These are phyloP conservation scores for Melanotaenia maccullochi DNA, from an alignment of 2,797 vertebrate species.

Conservation along the genomic window DNA sequence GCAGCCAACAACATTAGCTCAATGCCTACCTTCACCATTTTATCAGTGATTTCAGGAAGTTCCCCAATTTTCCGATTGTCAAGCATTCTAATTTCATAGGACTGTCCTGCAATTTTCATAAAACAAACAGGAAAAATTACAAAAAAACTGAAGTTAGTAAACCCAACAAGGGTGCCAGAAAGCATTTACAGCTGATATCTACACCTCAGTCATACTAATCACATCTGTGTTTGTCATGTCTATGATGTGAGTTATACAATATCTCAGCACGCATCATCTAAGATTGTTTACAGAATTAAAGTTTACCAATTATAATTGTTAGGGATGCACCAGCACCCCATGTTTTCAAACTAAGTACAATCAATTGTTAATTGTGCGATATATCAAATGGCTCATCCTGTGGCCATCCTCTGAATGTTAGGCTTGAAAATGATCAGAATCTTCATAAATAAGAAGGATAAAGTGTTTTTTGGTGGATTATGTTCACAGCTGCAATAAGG, in stretches of 20 bases:
- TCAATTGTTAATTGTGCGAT: no score
- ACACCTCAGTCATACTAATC: no score
- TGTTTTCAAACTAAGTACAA: not conserved
- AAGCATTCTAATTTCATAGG: constrained; percentile 98
- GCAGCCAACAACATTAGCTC: not conserved
- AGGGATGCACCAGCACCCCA: not conserved
- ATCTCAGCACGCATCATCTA: no score
- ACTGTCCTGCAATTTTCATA: constrained; percentile 88
- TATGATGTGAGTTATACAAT: not conserved
- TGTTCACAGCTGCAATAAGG: no score
- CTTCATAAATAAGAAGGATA: no score
- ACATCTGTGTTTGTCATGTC: not conserved
- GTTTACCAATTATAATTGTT: no score
- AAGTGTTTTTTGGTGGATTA: no score
- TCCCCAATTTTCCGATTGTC: constrained; percentile 98
- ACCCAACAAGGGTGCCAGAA: not conserved
- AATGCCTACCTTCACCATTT: constrained; percentile 93
- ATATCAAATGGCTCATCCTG: no score
- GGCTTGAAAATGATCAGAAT: no score
- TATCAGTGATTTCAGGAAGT: constrained; percentile 94
- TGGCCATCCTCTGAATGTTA: no score
- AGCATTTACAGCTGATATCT: not conserved
- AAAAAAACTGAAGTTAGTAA: not conserved
- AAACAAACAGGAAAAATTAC: not conserved
- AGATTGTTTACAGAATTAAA: no score